Evolutionary conservation across 2,797 vertebrate species (phyloP), one percentile per base, ranked within the genome.

Genomic region (Mormyrops boulengeri): DNA sequence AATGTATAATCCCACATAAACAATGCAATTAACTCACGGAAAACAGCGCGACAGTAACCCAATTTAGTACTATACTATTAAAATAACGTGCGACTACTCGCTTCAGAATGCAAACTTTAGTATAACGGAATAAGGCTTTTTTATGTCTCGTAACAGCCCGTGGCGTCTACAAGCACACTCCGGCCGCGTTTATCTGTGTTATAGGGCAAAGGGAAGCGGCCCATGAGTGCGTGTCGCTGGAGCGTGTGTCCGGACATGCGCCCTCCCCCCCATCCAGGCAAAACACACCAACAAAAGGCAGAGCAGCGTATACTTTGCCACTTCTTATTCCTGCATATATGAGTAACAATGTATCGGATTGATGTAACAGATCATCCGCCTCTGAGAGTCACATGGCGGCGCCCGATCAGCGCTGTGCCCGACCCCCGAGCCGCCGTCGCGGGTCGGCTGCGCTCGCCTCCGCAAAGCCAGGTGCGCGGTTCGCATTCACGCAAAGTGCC

Each of bases 341-440:
- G 34, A 38, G 14, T 77, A 77, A n/a, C 2, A n/a, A 22, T 47
- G 77, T n/a, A 17, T 17, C 77, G 41, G 19, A 44, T 47, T n/a
- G 4, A n/a, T 38, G 34, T 73, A 73, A 38, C 30, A 73, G 12
- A 38, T 44, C 77, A 19, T 82, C 77, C 17, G 41, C 38, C 38
- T n/a, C 38, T 3, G 77, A 80, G 73, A 95, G 94, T 95, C 62
- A 96, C 96, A 96, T 96, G 96, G 94, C 93, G 92, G 89, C 92
- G 91, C 89, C 90, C 91, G 90, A 94, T 90, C n/a, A 47, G 88
- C 89, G 86, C 91, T 93, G 93, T 93, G 94, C 93, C 93, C 93
- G 92, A 93, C 94, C 92, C 66, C 66, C 2, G 62, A 66, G 8
- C 26, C 62, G 26, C 9, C 22, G 26, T 12, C 3, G 92, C 89